phyloP scores from a whole-genome alignment of 2,113 vertebrate species.

The Cyanoramphus novaezelandiae region DNA sequence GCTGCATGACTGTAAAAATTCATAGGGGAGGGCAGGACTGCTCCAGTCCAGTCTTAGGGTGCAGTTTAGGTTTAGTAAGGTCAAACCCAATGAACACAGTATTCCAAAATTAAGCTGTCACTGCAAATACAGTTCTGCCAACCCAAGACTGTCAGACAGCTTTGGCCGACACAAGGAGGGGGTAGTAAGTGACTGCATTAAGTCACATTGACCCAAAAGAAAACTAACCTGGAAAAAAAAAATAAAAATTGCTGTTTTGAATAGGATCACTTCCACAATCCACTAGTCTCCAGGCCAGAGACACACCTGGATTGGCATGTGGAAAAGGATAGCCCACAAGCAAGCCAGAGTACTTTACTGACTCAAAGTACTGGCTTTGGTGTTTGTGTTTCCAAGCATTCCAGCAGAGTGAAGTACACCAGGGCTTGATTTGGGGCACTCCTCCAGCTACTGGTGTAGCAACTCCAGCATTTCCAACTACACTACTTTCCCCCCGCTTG shows the following conservation, averaged over 20 bases:
- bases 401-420: not conserved
- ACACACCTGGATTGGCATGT: fast-evolving
- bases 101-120: not conserved
- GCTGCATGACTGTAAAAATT: not conserved
- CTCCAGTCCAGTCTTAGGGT: not conserved
- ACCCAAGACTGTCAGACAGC: not conserved
- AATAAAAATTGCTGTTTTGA: not conserved
- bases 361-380: not conserved
- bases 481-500: not conserved
- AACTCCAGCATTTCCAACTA: not conserved
- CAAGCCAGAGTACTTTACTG: not conserved
- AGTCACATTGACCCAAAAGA: not conserved
- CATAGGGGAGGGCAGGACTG: not conserved
- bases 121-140: not conserved
- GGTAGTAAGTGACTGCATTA: fast-evolving
- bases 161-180: not conserved
- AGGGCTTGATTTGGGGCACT: not conserved
- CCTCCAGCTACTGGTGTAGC: not conserved
- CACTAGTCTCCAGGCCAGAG: not conserved
- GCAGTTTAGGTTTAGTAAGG: not conserved
- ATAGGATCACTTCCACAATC: not conserved
- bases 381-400: not conserved
- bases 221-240: not conserved
- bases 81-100: not conserved
- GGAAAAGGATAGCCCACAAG: not conserved